A percentile compares a stretch with the other conserved stretches of the same genome.
phyloP scores from a whole-genome alignment of 2,113 vertebrate species.

The Jacana jacana region DNA sequence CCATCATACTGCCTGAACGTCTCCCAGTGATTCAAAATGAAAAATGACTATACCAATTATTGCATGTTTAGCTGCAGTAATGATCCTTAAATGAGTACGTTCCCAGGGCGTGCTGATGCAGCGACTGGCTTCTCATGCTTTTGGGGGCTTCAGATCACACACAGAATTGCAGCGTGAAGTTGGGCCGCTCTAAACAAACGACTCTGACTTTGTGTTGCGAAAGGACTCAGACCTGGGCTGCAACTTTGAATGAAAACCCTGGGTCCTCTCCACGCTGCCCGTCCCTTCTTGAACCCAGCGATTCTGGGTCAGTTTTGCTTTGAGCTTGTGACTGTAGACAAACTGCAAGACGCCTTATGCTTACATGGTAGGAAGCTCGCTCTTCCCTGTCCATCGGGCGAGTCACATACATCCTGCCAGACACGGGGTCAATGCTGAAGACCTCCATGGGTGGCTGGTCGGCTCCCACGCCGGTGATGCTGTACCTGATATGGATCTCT shows the following conservation, averaged over 20 bases:
- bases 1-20: conserved; percentile 41
- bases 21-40: conserved; percentile 49
- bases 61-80: conserved; percentile 52
- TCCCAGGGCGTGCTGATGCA: conserved; percentile 9
- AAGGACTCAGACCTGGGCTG: neutral
- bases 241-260: neutral
- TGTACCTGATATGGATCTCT: conserved; percentile 93
- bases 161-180: neutral
- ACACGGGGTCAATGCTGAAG: conserved; percentile 96
- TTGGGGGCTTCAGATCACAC: neutral
- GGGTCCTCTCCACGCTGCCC: fast-evolving
- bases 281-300: neutral
- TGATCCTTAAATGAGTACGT: conserved; percentile 38
- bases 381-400: conserved; percentile 95
- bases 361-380: conserved; percentile 94
- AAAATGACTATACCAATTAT: conserved; percentile 52
- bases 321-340: neutral
- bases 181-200: neutral
- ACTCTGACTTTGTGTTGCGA: neutral
- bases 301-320: neutral
- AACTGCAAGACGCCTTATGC: neutral
- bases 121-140: neutral
- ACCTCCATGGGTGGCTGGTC: conserved; percentile 96
- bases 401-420: conserved; percentile 95
- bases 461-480: conserved; percentile 91